These are phyloP conservation scores for Pyrochroa serraticornis DNA, from an alignment of 2,888 invertebrate genomes.

Conservation along the genomic window DNA sequence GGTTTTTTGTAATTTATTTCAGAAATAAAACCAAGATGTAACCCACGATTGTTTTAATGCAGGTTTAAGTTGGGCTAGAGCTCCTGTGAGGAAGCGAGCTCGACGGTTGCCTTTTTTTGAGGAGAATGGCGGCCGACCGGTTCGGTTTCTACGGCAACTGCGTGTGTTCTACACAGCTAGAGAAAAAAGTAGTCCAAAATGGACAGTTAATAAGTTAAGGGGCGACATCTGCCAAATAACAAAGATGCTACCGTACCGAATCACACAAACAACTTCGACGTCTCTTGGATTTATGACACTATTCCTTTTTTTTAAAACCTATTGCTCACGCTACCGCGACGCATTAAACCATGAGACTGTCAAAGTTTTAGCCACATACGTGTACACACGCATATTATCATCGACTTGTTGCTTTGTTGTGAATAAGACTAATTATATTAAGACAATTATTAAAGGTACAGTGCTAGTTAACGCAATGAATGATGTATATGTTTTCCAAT, in stretches of 20 bases:
- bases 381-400: conserved; percentile 29
- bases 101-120: too few species aligned
- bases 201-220: conserved; percentile 47
- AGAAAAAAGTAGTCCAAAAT: conserved; percentile 59
- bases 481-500: conserved; percentile 56
- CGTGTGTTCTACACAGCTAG: conserved; percentile 51
- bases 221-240: conserved; percentile 15
- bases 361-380: conserved; percentile 26
- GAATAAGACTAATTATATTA: conserved; percentile 47
- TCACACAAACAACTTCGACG: conserved; percentile 22
- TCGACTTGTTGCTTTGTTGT: conserved; percentile 56
- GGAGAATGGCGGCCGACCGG: conserved; percentile 1
- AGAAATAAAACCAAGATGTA: conserved; percentile 49
- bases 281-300: conserved; percentile 35
- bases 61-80: conserved; percentile 34
- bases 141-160: conserved; percentile 16
- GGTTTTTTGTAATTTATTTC: conserved; percentile 50
- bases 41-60: conserved; percentile 40
- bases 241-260: background rate
- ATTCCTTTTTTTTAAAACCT: conserved; percentile 18
- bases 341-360: conserved; percentile 34
- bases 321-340: conserved; percentile 11
- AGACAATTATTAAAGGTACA: conserved; percentile 45
- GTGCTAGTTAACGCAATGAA: conserved; percentile 51
- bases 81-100: conserved; percentile 4